Conservation (phyloP, 2,888 invertebrate genomes). For the Chouioia cunea region DNA sequence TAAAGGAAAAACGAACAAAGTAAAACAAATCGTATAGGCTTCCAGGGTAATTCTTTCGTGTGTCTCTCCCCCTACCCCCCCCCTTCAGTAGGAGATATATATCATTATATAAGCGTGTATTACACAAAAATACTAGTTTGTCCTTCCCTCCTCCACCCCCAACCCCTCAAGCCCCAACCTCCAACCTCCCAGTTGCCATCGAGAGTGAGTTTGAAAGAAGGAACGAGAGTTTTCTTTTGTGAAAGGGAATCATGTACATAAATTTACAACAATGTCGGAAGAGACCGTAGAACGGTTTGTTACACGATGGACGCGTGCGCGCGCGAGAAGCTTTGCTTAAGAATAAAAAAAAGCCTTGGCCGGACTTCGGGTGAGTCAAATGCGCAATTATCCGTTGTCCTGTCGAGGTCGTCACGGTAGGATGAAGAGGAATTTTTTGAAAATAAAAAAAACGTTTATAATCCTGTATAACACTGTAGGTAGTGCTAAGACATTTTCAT, state of each 20-base stretch:
- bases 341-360: constrained; percentile 4
- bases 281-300: constrained; percentile 61
- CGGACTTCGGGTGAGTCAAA: too few relatives aligned
- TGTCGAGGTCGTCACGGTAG: too few relatives aligned
- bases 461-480: constrained; percentile 59
- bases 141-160: too few relatives aligned
- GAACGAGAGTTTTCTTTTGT: constrained; percentile 23
- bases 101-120: constrained; percentile 38
- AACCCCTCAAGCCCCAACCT: too few relatives aligned
- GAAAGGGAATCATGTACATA: constrained; percentile 59
- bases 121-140: constrained; percentile 49
- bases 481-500: constrained; percentile 61
- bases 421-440: background rate
- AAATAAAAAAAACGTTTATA: constrained; percentile 47
- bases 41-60: constrained; percentile 45
- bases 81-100: constrained; percentile 30
- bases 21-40: constrained; percentile 37
- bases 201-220: constrained; percentile 25
- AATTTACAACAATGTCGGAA: constrained; percentile 60
- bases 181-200: background rate
- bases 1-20: constrained; percentile 19
- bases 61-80: constrained; percentile 5
- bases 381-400: too few relatives aligned
- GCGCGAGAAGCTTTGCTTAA: constrained; percentile 32
- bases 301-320: constrained; percentile 36